Evolutionary conservation across 2,888 invertebrate species (phyloP), one percentile per base, ranked within the genome.

Genomic region (Epiblema foenella): DNA sequence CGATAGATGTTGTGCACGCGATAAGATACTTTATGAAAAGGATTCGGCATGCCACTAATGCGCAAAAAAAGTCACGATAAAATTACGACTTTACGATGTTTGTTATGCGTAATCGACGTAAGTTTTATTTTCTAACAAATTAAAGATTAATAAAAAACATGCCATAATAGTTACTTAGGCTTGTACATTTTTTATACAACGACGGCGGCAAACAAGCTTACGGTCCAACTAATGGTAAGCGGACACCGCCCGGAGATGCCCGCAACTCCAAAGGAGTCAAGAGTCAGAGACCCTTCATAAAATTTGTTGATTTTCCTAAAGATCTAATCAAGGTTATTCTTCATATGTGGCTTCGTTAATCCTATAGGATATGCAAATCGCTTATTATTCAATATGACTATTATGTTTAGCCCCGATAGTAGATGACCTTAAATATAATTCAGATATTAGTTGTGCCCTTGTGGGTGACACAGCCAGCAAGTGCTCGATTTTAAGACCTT

Each of bases 401-500:
- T 15, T 64, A n/a, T 52, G 64, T 64, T 64, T 64, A 64, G 37
- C 52, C 52, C 52, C 29, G 18, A 42, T 20, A 46, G 29, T 57
- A 29, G 54, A 46, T 52, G 65, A n/a, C 59, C 65, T 64, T 52
- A 64, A 24, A 24, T 46, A 37, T 39, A 64, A 52, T 64, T 64
- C 52, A 64, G 64, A 64, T 39, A 52, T 52, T 39, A 64, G 52
- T 20, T 39, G 10, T 18, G 39, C 20, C 52, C 52, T 64, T 54
- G 39, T 7, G 33, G 33, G 33, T 33, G 33, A 33, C 33, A 33
- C 7, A 33, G 33, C 33, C n/a, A 72, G 72, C 73, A 64, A 71
- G 68, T 75, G 76, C 66, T 73, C 77, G 75, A 75, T 78, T 76
- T 79, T 78, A 75, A 76, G 79, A 74, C 76, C 77, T 77, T 75